Conservation (phyloP, 2,888 invertebrate genomes). For the Melangyna quadrimaculata region DNA sequence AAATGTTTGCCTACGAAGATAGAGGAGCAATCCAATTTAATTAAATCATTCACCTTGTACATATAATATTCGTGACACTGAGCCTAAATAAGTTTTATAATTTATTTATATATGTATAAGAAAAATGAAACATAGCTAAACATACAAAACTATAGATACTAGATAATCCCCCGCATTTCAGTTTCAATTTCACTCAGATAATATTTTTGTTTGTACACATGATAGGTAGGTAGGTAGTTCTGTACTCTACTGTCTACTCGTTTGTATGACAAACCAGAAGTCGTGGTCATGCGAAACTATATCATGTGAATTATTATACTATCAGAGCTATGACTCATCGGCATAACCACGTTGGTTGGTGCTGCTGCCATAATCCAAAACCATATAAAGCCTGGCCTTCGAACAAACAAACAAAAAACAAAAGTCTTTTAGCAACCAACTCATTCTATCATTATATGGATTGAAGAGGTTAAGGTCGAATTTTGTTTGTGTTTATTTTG, state of each 20-base stretch:
- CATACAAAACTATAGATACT: background rate
- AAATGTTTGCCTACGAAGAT: background rate
- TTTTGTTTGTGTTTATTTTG: slow-evolving; percentile 15
- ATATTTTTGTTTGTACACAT: background rate
- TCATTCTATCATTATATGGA: background rate
- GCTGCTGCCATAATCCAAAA: slow-evolving; percentile 9
- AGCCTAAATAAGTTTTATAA: slow-evolving; percentile 10
- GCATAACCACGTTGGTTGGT: background rate
- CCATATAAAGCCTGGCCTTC: slow-evolving; percentile 18
- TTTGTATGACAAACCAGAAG: slow-evolving; percentile 5
- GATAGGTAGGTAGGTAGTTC: too few species aligned
- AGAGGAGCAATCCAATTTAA: slow-evolving; percentile 29
- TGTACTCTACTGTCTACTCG: too few species aligned
- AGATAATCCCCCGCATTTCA: slow-evolving; percentile 39
- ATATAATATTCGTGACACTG: slow-evolving; percentile 22
- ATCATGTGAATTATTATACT: background rate
- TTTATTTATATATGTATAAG: background rate
- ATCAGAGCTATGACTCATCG: slow-evolving; percentile 15
- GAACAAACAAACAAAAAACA: background rate
- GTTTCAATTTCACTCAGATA: slow-evolving; percentile 24
- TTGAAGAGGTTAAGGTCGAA: slow-evolving; percentile 25
- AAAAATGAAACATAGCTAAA: slow-evolving; percentile 3
- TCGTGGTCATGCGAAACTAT: background rate
- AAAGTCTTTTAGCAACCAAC: background rate
- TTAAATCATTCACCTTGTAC: slow-evolving; percentile 15